phyloP scores from a whole-genome alignment of 2,113 vertebrate genomes.

The Percopsis transmontana region DNA sequence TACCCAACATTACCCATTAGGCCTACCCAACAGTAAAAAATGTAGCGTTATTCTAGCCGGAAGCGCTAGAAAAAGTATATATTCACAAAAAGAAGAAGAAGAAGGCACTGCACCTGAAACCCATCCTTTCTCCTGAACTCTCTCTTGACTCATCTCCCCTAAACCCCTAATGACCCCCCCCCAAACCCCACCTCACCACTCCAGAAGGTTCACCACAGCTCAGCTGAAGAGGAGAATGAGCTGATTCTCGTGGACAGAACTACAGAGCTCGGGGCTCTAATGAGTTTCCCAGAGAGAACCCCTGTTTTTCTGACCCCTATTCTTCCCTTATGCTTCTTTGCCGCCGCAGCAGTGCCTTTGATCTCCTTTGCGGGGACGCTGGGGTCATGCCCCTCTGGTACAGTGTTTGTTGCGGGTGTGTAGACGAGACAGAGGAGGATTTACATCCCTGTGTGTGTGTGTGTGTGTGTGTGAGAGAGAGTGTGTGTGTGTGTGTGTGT shows the following conservation, averaged over 20 bases:
- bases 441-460: neutral
- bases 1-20: neutral
- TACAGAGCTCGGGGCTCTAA: slow-evolving; percentile 47
- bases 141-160: slow-evolving; percentile 11
- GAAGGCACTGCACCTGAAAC: slow-evolving; percentile 8
- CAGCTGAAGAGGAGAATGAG: slow-evolving; percentile 22
- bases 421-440: neutral
- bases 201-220: neutral
- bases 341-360: slow-evolving; percentile 39
- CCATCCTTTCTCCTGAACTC: slow-evolving; percentile 23
- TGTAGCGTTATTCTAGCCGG: neutral
- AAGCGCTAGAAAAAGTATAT: neutral
- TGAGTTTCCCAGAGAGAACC: slow-evolving; percentile 56
- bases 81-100: neutral
- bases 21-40: neutral
- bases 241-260: slow-evolving; percentile 2
- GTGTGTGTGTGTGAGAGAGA: neutral
- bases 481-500: slow-evolving; percentile 15
- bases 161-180: slow-evolving; percentile 36
- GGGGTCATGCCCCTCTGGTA: slow-evolving; percentile 15
- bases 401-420: slow-evolving; percentile 3
- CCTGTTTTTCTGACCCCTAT: slow-evolving; percentile 31
- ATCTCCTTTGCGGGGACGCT: slow-evolving; percentile 29
- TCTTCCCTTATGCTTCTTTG: slow-evolving; percentile 17
- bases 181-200: neutral